Evolutionary conservation across 2,797 vertebrate species (phyloP).

Genomic region (Numenius phaeopus): DNA sequence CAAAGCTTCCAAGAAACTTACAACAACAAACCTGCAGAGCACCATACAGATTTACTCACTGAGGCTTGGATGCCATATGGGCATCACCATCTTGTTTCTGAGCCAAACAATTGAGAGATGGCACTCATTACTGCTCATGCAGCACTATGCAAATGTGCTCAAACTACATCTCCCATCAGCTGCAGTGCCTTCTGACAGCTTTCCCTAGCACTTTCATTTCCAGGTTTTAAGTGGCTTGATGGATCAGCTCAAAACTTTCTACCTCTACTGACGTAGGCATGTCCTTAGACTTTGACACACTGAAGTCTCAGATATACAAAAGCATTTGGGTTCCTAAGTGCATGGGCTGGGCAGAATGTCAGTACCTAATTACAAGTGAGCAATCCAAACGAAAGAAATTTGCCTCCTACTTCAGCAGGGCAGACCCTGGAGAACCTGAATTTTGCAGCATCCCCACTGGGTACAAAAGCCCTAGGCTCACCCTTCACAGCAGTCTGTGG

Average conservation of each 20-base stretch:
- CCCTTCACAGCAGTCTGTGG: neutral
- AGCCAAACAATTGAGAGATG: neutral
- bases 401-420: neutral
- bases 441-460: neutral
- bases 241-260: neutral
- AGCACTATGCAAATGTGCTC: neutral
- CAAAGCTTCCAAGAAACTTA: neutral
- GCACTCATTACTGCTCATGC: neutral
- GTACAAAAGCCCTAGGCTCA: neutral
- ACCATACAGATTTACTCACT: neutral
- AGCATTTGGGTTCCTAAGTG: neutral
- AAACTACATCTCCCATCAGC: neutral
- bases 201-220: neutral
- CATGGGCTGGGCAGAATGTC: neutral
- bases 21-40: neutral
- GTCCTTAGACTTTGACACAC: neutral
- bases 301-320: neutral
- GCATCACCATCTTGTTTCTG: neutral
- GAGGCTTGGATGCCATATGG: neutral
- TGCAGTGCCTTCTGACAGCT: neutral
- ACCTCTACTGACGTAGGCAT: neutral
- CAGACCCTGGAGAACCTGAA: neutral
- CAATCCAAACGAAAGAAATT: neutral
- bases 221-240: neutral
- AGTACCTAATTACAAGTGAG: neutral